Evolutionary conservation across 2,888 invertebrate species (phyloP).

Genomic region (Carpatolechia fugitivella): DNA sequence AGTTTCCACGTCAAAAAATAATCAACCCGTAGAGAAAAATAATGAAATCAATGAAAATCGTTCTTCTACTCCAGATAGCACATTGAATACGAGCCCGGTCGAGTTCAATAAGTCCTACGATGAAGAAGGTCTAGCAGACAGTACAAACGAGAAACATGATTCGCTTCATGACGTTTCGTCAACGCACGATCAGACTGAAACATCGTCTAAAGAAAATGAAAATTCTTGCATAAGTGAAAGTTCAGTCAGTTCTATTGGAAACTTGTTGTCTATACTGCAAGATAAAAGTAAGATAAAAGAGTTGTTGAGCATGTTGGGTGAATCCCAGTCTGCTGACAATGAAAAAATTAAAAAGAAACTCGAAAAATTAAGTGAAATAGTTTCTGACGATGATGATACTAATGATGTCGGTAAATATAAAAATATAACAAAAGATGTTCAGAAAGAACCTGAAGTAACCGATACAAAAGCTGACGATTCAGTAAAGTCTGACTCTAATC

Average conservation of each 20-base stretch:
- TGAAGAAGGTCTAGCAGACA: constrained; percentile 42
- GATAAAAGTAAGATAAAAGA: constrained; percentile 73
- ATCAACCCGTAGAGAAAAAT: constrained; percentile 22
- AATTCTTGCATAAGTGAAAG: constrained; percentile 19
- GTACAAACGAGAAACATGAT: constrained; percentile 52
- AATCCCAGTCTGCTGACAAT: constrained; percentile 53
- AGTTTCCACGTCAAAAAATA: constrained; percentile 49
- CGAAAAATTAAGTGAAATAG: constrained; percentile 76
- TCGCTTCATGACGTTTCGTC: constrained; percentile 49
- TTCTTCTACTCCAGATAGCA: constrained; percentile 58
- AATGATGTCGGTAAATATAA: constrained; percentile 22
- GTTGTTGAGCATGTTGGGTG: constrained; percentile 61
- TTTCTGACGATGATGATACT: constrained; percentile 69
- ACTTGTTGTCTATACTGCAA: constrained; percentile 59
- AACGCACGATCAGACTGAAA: constrained; percentile 36
- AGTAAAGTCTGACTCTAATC: neutral
- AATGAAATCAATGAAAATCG: constrained; percentile 22
- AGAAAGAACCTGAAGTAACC: neutral
- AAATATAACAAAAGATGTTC: neutral
- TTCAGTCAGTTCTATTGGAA: constrained; percentile 49
- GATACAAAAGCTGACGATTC: neutral
- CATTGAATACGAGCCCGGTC: constrained; percentile 41
- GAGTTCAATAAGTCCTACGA: constrained; percentile 23
- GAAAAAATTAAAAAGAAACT: constrained; percentile 79
- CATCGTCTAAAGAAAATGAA: constrained; percentile 20